Percentiles rank a stretch among this genome's conserved stretches.
Evolutionary conservation across 1,140 invertebrate species (phyloP).

Genomic region (Lepeophtheirus salmonis): DNA sequence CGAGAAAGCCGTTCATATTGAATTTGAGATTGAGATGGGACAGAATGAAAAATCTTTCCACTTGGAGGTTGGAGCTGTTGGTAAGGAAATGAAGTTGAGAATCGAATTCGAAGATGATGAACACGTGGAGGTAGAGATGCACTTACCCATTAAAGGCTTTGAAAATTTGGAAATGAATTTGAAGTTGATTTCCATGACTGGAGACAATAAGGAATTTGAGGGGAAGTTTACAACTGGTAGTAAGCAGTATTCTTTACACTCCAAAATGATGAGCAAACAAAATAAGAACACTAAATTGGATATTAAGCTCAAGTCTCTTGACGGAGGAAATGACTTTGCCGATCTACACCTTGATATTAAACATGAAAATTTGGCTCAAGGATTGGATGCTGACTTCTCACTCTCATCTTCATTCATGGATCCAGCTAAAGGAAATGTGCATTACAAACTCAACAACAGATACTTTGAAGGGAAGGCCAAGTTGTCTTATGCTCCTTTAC

Average conservation of each 20-base stretch:
- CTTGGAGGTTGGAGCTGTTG: background rate
- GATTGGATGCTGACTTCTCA: background rate
- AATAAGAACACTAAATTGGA: background rate
- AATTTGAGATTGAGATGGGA: background rate
- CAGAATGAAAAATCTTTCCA: background rate
- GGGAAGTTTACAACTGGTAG: background rate
- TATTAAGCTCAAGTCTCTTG: background rate
- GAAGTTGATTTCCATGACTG: background rate
- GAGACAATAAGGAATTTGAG: background rate
- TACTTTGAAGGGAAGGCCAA: background rate
- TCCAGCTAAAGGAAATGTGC: background rate
- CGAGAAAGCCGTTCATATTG: background rate
- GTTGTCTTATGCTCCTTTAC: too few species aligned
- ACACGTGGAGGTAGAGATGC: background rate
- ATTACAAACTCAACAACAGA: background rate
- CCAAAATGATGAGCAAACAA: background rate
- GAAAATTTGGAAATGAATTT: background rate
- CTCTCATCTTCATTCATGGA: background rate
- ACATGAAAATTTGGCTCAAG: background rate
- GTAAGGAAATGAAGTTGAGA: background rate
- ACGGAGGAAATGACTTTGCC: background rate
- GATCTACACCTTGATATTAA: background rate
- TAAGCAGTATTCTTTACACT: background rate
- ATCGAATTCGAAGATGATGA: background rate
- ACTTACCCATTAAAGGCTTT: background rate